Base-by-base conservation (phyloP, 2,113 vertebrate genomes). In the Bagarius yarrelli region DNA sequence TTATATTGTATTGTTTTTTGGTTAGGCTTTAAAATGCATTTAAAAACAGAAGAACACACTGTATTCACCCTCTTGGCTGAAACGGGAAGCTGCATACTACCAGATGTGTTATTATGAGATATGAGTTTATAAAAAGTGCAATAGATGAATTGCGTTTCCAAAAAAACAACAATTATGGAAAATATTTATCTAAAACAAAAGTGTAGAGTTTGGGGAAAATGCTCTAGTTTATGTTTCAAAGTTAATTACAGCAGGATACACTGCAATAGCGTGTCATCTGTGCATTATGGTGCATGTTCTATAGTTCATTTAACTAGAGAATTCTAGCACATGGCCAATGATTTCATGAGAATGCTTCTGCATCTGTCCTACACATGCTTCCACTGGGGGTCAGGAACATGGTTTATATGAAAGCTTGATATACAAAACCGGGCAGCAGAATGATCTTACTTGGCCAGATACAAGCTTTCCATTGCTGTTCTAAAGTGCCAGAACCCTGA, bases 401-500 rank as follows among this genome's bases (percentile, higher is more conserved):
- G n/a, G 23, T 70, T 30, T 47, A 27, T 61, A 63, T 25, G 18
- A 27, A 36, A 63, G 21, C 44, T 55, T 71, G n/a, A 27, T 55
- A 27, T 52, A 64, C 25, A 52, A 52, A 50, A 59, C 14, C 9
- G 32, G 8, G 67, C 40, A 52, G 55, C 55, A 21, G 56, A 0
- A 61, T 16, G 23, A 52, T 74, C 27, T 11, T 53, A 64, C 70
- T 64, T 64, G 57, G 78, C 64, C 52, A 32, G 53, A 63, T 50
- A 47, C 2, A 16, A 74, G 70, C 47, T 81, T 74, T 81, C 59
- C 70, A 74, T 74, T 32, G 19, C 59, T 60, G 56, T 74, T 81
- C n/a, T 63, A 64, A 63, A 27, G 74, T 19, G 52, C 44, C 72
- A 82, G 74, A n/a, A 50, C 66, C 44, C 36, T 73, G 67, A 85